phyloP scores from a whole-genome alignment of 2,888 invertebrate species.

The Hydropsyche betteni region DNA sequence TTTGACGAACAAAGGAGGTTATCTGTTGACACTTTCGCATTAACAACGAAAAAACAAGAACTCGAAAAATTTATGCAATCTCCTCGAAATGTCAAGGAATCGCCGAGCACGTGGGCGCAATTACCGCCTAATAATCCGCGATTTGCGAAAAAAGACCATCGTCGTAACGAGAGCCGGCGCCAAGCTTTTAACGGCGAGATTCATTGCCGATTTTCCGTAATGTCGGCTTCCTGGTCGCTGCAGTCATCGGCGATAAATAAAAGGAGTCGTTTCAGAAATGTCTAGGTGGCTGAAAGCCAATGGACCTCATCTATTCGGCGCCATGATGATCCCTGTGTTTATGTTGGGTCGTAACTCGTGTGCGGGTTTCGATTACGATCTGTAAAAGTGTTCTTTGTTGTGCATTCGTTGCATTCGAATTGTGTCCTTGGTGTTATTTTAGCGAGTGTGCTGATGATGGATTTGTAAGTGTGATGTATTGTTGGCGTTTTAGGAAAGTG shows the following conservation, averaged over 20 bases:
- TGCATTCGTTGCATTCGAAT: too few species aligned
- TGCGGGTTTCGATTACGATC: background rate
- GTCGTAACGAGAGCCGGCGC: conserved; percentile 22
- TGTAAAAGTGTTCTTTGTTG: too few species aligned
- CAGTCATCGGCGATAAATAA: too few species aligned
- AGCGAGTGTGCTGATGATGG: too few species aligned
- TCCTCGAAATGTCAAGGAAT: conserved; percentile 35
- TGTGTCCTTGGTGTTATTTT: too few species aligned
- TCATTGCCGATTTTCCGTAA: conserved; percentile 1
- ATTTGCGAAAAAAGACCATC: background rate
- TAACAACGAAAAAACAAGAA: background rate
- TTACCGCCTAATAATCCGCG: conserved; percentile 27
- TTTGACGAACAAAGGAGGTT: conserved; percentile 11
- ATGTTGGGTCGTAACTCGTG: conserved; percentile 2
- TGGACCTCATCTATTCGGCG: conserved; percentile 14
- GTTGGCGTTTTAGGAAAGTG: too few species aligned
- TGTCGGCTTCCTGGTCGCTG: background rate
- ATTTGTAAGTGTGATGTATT: too few species aligned
- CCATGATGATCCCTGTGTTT: conserved; percentile 18
- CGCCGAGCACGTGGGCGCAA: conserved; percentile 30
- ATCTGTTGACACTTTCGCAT: conserved; percentile 12
- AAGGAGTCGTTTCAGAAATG: too few species aligned
- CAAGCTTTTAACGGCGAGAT: conserved; percentile 24
- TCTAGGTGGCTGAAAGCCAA: conserved; percentile 7
- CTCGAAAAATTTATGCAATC: conserved; percentile 29